A percentile compares a stretch with the other conserved stretches of the same genome.
phyloP scores from a whole-genome alignment of 1,140 invertebrate genomes.

The Drosophila oshimai region DNA sequence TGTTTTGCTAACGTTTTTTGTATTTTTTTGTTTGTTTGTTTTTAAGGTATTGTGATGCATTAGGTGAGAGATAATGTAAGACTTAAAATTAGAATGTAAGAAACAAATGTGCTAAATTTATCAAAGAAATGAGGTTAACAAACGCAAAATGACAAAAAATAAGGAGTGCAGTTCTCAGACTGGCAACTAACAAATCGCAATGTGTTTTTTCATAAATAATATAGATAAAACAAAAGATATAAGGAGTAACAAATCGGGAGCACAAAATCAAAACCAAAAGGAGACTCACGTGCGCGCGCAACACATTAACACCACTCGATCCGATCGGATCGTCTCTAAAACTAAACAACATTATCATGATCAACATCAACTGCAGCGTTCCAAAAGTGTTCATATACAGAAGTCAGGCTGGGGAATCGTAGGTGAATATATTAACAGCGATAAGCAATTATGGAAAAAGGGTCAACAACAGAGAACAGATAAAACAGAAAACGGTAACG shows the following conservation, averaged over 20 bases:
- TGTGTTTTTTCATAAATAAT: constrained; percentile 37
- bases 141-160: constrained; percentile 33
- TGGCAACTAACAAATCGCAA: constrained; percentile 61
- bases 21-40: neutral
- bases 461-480: constrained; percentile 73
- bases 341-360: constrained; percentile 78
- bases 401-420: constrained; percentile 12
- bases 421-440: constrained; percentile 53
- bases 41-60: constrained; percentile 62
- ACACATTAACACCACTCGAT: constrained; percentile 77
- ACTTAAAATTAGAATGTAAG: constrained; percentile 64
- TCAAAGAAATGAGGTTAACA: constrained; percentile 31
- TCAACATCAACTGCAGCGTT: constrained; percentile 57
- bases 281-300: constrained; percentile 79
- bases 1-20: constrained; percentile 9
- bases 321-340: constrained; percentile 22
- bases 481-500: constrained; percentile 41
- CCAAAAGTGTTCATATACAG: constrained; percentile 30
- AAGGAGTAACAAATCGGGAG: constrained; percentile 67
- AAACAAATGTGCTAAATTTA: constrained; percentile 57
- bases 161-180: constrained; percentile 35
- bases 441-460: constrained; percentile 50
- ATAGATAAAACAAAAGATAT: constrained; percentile 32
- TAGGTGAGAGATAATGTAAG: constrained; percentile 50
- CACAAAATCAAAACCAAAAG: constrained; percentile 78